Conservation (phyloP, 2,113 vertebrate genomes). For the Leptobrachium ailaonicum region DNA sequence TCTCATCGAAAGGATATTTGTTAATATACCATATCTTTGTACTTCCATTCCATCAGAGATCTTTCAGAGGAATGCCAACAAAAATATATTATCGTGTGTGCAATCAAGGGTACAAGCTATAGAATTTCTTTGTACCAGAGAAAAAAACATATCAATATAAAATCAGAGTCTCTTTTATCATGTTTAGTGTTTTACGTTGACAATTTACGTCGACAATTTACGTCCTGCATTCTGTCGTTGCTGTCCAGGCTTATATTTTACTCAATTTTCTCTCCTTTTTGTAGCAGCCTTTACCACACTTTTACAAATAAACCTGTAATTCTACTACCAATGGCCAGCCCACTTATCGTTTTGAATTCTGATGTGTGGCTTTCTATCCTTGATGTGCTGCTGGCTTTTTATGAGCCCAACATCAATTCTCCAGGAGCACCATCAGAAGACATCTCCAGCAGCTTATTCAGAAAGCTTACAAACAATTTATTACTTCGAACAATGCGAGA, state of each 20-base stretch:
- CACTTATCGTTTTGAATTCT: conserved; percentile 26
- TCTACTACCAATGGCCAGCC: conserved; percentile 30
- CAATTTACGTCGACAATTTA: background rate
- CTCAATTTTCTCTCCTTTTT: conserved; percentile 35
- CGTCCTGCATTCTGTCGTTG: background rate
- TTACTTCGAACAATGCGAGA: conserved; percentile 41
- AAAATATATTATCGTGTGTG: too few relatives aligned
- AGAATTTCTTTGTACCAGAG: background rate
- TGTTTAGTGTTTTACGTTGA: conserved; percentile 18
- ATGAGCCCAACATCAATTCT: conserved; percentile 32
- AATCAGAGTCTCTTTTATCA: conserved; percentile 9
- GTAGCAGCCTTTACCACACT: conserved; percentile 14
- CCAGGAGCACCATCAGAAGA: conserved; percentile 30
- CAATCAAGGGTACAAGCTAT: too few relatives aligned
- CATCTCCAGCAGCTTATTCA: conserved; percentile 41
- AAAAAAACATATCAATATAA: conserved; percentile 10
- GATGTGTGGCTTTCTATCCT: conserved; percentile 41
- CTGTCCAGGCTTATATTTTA: conserved; percentile 37
- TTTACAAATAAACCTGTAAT: conserved; percentile 43
- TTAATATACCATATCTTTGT: too few relatives aligned
- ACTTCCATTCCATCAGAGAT: too few relatives aligned
- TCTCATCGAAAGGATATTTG: too few relatives aligned
- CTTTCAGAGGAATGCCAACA: too few relatives aligned
- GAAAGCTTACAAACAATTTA: conserved; percentile 41
- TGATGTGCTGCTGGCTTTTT: conserved; percentile 40